Base-by-base conservation (phyloP, 2,113 vertebrate species). In the Charadrius vociferus region DNA sequence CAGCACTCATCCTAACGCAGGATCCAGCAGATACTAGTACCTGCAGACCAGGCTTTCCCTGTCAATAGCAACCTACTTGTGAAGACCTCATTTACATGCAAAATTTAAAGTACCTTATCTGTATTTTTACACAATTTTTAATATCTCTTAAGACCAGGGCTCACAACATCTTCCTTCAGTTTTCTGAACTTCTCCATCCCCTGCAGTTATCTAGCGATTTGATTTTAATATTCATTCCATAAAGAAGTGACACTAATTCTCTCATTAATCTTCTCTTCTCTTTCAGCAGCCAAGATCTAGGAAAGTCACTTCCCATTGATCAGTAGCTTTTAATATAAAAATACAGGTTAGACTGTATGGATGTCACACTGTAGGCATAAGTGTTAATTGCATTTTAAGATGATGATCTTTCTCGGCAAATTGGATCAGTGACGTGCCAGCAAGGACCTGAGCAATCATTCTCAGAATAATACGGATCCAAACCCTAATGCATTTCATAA, bases 371-470 rank as follows among this genome's bases (percentile, higher is more conserved):
- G 53, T 73, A 83, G 55, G 78, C 78, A 20, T 37, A 94, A 91
- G 71, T 88, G 91, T 96, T 97, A 96, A 97, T 90, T 95, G 71
- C 61, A 0, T 91, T 97, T 95, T 95, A 91, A 96, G 93, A 94
- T 94, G 41, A 95, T 95, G 84, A 91, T 93, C 70, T 95, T 86
- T 93, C 71, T 70, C 18, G 1, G 91, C 89, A 97, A 95, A 96
- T 96, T 93, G 94, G 94, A 95, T 96, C 94, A 94, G 71, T 20
- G 53, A 70, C 77, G 91, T 90, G 81, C 84, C 78, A 95, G 81
- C 71, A 73, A 94, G 67, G 90, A 95, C 91, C 81, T 67, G 45
- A 77, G 78, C 50, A 77, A 85, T 88, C 91, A 59, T 50, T 47
- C 66, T 94, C 71, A 86, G 66, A 95, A 89, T 74, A 91, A 87